phyloP scores from a whole-genome alignment of 2,797 vertebrate species.

The Trachurus trachurus region DNA sequence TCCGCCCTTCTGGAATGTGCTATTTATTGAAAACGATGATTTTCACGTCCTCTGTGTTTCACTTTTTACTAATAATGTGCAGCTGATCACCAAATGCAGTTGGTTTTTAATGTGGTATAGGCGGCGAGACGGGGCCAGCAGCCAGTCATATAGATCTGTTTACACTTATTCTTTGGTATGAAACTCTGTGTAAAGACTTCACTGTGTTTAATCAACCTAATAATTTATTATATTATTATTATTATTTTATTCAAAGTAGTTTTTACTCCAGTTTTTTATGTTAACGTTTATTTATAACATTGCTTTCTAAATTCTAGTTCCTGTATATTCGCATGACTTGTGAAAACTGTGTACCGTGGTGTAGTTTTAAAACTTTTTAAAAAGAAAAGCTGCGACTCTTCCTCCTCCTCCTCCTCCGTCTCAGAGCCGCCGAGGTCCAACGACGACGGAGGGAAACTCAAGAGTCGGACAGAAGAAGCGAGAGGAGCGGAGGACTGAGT shows the following conservation, averaged over 20 bases:
- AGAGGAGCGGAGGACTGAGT: conserved; percentile 3
- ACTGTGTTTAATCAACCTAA: conserved; percentile 92
- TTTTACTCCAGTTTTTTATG: conserved; percentile 70
- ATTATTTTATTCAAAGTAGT: conserved; percentile 74
- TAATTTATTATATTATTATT: conserved; percentile 82
- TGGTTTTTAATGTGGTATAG: conserved; percentile 29
- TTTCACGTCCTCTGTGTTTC: conserved; percentile 35
- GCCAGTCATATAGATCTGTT: conserved; percentile 89
- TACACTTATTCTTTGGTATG: conserved; percentile 91
- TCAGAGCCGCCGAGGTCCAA: conserved; percentile 40
- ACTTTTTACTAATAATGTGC: conserved; percentile 64
- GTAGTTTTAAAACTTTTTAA: conserved; percentile 89
- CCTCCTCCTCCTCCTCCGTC: conserved; percentile 31
- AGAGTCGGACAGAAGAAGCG: conserved; percentile 21
- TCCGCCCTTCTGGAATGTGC: conserved; percentile 88
- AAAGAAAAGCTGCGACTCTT: conserved; percentile 77
- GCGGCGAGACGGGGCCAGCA: conserved; percentile 85
- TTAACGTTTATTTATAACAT: conserved; percentile 47
- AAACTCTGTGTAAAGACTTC: conserved; percentile 82
- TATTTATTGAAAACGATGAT: conserved; percentile 84
- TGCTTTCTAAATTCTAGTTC: conserved; percentile 83
- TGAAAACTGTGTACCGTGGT: conserved; percentile 92
- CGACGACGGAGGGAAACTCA: neutral
- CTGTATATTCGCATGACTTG: conserved; percentile 93
- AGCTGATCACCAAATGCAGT: conserved; percentile 81